Evolutionary conservation across 2,113 vertebrate genomes (phyloP).

Genomic region (Proteles cristata): DNA sequence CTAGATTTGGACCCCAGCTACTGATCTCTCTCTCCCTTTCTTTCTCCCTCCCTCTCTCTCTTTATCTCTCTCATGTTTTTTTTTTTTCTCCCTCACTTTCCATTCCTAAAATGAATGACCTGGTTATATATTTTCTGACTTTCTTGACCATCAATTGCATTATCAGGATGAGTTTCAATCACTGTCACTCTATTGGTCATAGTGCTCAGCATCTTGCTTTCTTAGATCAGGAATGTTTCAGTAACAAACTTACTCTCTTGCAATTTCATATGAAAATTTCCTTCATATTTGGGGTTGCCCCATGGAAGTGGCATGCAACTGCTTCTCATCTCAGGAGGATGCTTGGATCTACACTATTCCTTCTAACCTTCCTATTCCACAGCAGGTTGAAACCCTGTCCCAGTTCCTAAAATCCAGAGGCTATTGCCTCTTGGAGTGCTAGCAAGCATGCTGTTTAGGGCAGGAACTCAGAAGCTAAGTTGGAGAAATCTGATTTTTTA

Average conservation of each 20-base stretch:
- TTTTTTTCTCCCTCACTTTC: neutral
- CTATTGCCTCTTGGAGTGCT: neutral
- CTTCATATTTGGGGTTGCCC: neutral
- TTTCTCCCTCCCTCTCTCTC: neutral
- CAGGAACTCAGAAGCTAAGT: neutral
- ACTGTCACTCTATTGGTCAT: neutral
- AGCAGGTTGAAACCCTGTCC: neutral
- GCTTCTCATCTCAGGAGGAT: neutral
- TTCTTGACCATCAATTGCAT: neutral
- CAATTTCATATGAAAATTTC: neutral
- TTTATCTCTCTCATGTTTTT: neutral
- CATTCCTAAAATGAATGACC: neutral
- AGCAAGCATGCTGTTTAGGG: neutral
- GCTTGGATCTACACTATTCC: fast-evolving
- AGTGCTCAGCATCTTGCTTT: neutral
- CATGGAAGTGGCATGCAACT: fast-evolving
- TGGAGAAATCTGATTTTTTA: neutral
- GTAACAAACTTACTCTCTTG: neutral
- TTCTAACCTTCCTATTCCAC: neutral
- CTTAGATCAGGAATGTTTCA: neutral
- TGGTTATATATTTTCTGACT: neutral
- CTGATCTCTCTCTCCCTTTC: neutral
- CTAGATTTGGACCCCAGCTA: neutral
- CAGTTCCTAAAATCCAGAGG: neutral
- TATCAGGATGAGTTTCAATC: neutral